Evolutionary conservation across 2,888 invertebrate genomes (phyloP), one percentile per base, ranked within the genome.

Genomic region (Netelia fuscicornis): DNA sequence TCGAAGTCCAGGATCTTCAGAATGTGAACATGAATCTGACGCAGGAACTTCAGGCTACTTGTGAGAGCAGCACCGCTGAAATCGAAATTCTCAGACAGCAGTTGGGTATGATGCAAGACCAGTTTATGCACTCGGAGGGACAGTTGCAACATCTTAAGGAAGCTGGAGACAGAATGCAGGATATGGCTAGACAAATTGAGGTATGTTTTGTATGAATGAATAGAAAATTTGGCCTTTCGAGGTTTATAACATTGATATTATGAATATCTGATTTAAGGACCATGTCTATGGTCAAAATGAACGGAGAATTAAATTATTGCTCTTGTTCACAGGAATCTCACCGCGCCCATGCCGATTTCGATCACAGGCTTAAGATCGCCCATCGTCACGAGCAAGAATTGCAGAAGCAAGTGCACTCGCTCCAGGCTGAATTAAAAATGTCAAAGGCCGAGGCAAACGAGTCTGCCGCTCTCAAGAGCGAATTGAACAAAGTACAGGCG

Each of bases 321-420:
- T 72, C 79, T 71, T 89, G 96, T 54, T 2, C 1, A 6, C 48
- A 85, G 95, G 96, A 96, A 86, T 94, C 95, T 11, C 94, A 94
- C 86, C 94, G 94, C 78, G 93, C 94, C 6, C 94, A 93, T 89
- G 92, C 92, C 48, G 95, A 96, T 76, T 89, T 95, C 84, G 96
- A 96, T 87, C 95, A 95, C 88, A 95, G 95, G 87, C 87, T 94
- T 8, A 91, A 93, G 81, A 91, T 94, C 64, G 93, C 94, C 68
- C 95, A 95, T 91, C 94, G 92, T 89, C 95, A 95, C 87, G 95
- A 95, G 89, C 95, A 95, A 86, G 96, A 96, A 70, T 91, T 96
- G 67, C 95, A 95, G 23, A 94, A 93, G 74, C 92, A 93, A 85
- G 81, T 94, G 86, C 94, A 92, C 86, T 92, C 91, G 3, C 85